Evolutionary conservation across 1,140 invertebrate species (phyloP).

Genomic region (Paraescarpia echinospica): DNA sequence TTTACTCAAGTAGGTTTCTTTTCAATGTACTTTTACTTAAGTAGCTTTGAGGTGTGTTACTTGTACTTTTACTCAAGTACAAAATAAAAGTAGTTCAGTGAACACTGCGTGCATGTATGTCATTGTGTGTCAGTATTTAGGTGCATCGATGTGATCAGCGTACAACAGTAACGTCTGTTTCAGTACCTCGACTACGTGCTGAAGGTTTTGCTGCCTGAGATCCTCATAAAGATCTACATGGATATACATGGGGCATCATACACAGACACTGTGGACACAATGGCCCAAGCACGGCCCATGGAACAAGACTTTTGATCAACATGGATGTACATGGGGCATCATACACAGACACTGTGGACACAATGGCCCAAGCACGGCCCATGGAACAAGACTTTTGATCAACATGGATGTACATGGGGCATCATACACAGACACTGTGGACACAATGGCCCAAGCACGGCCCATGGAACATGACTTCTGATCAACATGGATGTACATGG

Average conservation of each 20-base stretch:
- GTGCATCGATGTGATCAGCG: neutral
- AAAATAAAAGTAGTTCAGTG: no score
- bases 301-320: neutral
- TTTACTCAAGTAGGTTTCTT: no score
- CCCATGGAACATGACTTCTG: neutral
- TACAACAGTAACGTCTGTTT: conserved; percentile 15
- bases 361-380: neutral
- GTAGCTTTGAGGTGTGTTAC: no score
- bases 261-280: conserved; percentile 16
- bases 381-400: neutral
- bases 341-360: conserved; percentile 24
- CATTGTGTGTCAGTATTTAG: neutral
- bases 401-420: conserved; percentile 25
- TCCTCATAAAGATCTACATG: conserved; percentile 40
- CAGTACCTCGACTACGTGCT: conserved; percentile 41
- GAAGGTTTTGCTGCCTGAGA: conserved; percentile 41
- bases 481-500: conserved; percentile 37
- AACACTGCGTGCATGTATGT: neutral
- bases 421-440: conserved; percentile 25
- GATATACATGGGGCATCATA: conserved; percentile 28
- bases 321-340: conserved; percentile 22
- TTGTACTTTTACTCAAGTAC: no score
- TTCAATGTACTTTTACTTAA: no score
- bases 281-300: neutral
- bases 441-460: neutral